Percentiles rank a stretch among this genome's conserved stretches.
Evolutionary conservation across 2,797 vertebrate genomes (phyloP).

Genomic region (Halcyon smyrnensis): DNA sequence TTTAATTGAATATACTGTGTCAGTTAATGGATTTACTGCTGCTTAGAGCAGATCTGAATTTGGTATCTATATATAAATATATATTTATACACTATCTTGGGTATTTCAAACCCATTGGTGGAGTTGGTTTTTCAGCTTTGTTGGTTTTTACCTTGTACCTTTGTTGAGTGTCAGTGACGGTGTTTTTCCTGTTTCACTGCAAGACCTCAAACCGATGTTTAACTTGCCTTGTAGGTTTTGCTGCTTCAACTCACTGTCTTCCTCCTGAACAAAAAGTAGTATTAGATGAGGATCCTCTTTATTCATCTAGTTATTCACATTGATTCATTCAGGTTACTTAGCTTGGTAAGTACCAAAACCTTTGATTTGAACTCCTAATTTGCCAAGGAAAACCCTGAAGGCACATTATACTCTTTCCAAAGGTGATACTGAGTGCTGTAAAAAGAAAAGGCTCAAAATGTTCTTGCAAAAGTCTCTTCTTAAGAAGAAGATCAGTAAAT

Average conservation of each 20-base stretch:
- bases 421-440: neutral
- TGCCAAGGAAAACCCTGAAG: neutral
- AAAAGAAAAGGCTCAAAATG: neutral
- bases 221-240: neutral
- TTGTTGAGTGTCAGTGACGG: neutral
- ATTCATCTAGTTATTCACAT: neutral
- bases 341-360: neutral
- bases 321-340: neutral
- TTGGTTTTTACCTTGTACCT: neutral
- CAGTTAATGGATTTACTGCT: slow-evolving; percentile 32
- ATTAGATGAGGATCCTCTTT: neutral
- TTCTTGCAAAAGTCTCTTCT: neutral
- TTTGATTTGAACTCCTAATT: neutral
- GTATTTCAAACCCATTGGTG: neutral
- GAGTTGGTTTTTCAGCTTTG: neutral
- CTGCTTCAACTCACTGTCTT: neutral
- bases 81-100: too few relatives aligned
- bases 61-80: neutral
- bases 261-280: neutral
- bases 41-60: neutral
- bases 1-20: slow-evolving; percentile 31
- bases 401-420: neutral
- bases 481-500: neutral
- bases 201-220: neutral
- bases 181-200: neutral